Conservation (phyloP, 2,797 vertebrate genomes). For the Taenioides sp. region DNA sequence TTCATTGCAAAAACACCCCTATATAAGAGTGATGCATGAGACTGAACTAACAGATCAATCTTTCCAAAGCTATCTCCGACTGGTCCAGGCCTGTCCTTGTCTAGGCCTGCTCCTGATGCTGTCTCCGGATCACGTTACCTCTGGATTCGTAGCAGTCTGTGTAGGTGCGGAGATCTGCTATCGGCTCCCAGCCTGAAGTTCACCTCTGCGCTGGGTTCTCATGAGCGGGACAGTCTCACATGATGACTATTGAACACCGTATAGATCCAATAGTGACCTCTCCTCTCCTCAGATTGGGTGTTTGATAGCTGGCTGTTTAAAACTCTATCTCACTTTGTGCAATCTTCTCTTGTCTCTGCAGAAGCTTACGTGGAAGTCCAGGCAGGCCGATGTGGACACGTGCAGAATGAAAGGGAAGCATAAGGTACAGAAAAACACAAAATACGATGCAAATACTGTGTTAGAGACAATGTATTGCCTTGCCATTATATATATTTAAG, state of each 20-base stretch:
- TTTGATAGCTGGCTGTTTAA: constrained; percentile 24
- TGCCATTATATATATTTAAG: not conserved
- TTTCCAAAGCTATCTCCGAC: constrained; percentile 33
- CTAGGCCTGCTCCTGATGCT: constrained; percentile 40
- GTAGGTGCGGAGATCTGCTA: constrained; percentile 57
- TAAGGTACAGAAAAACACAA: constrained; percentile 80
- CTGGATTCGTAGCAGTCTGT: constrained; percentile 49
- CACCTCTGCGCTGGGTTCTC: constrained; percentile 54
- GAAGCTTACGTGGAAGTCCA: constrained; percentile 99
- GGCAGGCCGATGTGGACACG: constrained; percentile 95
- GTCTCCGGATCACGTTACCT: constrained; percentile 54
- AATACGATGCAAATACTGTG: not conserved
- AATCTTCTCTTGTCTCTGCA: constrained; percentile 53
- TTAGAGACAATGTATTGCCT: not conserved
- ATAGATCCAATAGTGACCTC: constrained; percentile 55
- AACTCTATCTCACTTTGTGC: constrained; percentile 5
- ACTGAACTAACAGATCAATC: constrained; percentile 36
- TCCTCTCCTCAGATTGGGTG: constrained; percentile 7
- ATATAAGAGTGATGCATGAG: not conserved
- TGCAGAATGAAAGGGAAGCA: constrained; percentile 99
- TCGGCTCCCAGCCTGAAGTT: constrained; percentile 48
- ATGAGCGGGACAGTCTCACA: constrained; percentile 50
- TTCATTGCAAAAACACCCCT: not conserved
- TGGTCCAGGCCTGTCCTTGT: constrained; percentile 47
- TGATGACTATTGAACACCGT: constrained; percentile 63